Percentiles rank a stretch among this genome's conserved stretches.
phyloP scores from a whole-genome alignment of 2,113 vertebrate genomes.

The Podocnemis expansa region DNA sequence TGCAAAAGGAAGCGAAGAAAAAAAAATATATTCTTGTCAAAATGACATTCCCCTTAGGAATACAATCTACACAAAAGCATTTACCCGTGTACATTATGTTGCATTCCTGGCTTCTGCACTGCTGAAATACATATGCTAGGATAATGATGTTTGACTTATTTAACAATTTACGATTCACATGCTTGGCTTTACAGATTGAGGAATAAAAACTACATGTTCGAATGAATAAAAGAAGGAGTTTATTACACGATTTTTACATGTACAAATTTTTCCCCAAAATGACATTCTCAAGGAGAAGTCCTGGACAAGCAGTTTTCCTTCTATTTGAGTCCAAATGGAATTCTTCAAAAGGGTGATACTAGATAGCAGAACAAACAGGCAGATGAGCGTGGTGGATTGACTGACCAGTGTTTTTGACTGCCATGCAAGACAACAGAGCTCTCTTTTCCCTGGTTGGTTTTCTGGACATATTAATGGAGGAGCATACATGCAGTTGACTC shows the following conservation, averaged over 20 bases:
- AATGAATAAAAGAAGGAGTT: background rate
- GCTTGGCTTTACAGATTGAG: constrained; percentile 33
- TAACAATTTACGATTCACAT: background rate
- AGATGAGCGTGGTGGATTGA: background rate
- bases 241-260: background rate
- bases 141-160: constrained; percentile 48
- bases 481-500: background rate
- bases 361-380: background rate
- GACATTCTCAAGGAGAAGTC: rapidly evolving
- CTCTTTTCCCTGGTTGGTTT: background rate
- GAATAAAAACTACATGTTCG: background rate
- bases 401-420: background rate
- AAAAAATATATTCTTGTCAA: constrained; percentile 2
- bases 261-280: background rate
- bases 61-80: background rate
- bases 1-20: background rate
- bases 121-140: background rate
- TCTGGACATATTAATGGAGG: background rate
- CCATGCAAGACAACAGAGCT: background rate
- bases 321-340: background rate
- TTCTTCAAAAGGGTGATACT: background rate
- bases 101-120: background rate
- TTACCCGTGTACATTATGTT: background rate
- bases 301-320: background rate
- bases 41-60: constrained; percentile 43